Conservation (phyloP, 2,797 vertebrate genomes). For the Tachyglossus aculeatus region DNA sequence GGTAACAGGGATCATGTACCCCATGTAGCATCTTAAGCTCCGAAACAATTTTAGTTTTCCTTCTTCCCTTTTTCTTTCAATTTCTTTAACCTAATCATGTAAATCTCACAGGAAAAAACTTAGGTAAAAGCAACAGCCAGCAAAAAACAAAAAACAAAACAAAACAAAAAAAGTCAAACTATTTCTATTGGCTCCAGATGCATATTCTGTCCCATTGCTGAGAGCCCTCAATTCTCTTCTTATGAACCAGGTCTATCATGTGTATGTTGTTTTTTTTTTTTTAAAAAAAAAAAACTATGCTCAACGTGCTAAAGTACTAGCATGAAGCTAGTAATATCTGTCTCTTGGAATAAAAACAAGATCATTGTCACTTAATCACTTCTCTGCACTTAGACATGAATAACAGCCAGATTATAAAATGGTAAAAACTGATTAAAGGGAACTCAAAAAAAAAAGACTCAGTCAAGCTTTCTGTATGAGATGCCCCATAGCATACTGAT, state of each 20-base stretch:
- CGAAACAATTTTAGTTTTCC: background rate
- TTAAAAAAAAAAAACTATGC: background rate
- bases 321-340: slow-evolving; percentile 45
- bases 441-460: slow-evolving; percentile 52
- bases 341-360: slow-evolving; percentile 47
- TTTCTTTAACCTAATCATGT: slow-evolving; percentile 7
- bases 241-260: slow-evolving; percentile 15
- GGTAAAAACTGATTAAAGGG: slow-evolving; percentile 55
- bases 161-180: slow-evolving; percentile 33
- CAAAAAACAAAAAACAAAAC: slow-evolving; percentile 38
- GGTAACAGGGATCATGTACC: background rate
- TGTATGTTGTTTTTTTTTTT: slow-evolving; percentile 20
- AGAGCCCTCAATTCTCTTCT: slow-evolving; percentile 40
- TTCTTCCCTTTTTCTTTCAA: background rate
- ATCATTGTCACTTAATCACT: slow-evolving; percentile 65
- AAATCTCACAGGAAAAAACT: slow-evolving; percentile 25
- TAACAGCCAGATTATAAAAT: slow-evolving; percentile 28
- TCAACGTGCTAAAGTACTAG: slow-evolving; percentile 27
- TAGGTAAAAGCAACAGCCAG: slow-evolving; percentile 24
- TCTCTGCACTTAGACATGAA: slow-evolving; percentile 52
- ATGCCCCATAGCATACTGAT: slow-evolving; percentile 70
- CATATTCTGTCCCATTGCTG: slow-evolving; percentile 14
- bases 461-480: slow-evolving; percentile 57
- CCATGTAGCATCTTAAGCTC: background rate
- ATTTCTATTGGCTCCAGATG: slow-evolving; percentile 21